Evolutionary conservation across 2,888 invertebrate genomes (phyloP), one percentile per base, ranked within the genome.

Genomic region (Drosophila villosipedis): DNA sequence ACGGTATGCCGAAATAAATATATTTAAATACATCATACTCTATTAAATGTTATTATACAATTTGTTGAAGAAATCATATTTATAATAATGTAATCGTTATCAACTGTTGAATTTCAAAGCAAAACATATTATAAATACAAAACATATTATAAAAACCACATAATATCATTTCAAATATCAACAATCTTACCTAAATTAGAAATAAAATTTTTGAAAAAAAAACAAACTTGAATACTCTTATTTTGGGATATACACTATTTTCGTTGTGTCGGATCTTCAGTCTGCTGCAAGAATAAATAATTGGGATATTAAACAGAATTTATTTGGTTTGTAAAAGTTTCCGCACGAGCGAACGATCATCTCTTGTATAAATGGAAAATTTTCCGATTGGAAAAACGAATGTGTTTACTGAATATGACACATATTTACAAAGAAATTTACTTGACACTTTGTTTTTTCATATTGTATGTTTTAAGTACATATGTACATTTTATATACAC

Each of bases 111-210:
- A 63, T 58, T 53, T 69, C 10, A 52, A 41, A 28, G 52, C 28
- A 58, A 50, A 68, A 49, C 57, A 60, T 37, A 57, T 31, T 61
- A 70, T 37, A 31, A 31, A 58, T 35, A 59, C 47, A 58, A 50
- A 61, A 52, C 59, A 60, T 41, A 57, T 25, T 61, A 70, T 43
- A 41, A 31, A 62, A 58, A 50, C 58, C 47, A 58, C 41, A 59
- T 60, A 72, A 61, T 73, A 77, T 76, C 68, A 77, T 58, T 35
- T 50, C 19, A 55, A 54, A 59, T 77, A 76, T 72, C 63, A 76
- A 53, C 43, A 43, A 50, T 52, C 31, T 28, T 64, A 72, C 47
- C n/a, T 28, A 41, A 65, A 52, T 53, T 35, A 55, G 12, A 28
- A n/a, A 62, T 43, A 25, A 49, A 19, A 64, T 16, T 53, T 50